Conservation (phyloP, 2,797 vertebrate species). For the Lates japonicus region DNA sequence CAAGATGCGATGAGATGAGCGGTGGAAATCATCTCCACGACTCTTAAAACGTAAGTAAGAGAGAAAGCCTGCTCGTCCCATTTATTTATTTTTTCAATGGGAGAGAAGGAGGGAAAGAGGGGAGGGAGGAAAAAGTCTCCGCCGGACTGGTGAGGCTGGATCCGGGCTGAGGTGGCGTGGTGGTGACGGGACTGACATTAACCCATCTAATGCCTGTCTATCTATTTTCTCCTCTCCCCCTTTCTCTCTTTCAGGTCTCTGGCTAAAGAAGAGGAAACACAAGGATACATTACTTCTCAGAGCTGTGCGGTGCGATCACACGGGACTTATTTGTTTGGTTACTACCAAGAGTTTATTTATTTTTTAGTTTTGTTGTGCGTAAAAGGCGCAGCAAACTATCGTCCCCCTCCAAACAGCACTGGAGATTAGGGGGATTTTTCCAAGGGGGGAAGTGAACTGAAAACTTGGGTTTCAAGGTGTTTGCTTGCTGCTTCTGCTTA, state of each 20-base stretch:
- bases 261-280: conserved; percentile 61
- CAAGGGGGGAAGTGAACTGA: conserved; percentile 87
- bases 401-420: conserved; percentile 64
- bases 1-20: conserved; percentile 78
- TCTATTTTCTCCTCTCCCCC: conserved; percentile 59
- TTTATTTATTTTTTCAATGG: conserved; percentile 53
- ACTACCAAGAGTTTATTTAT: conserved; percentile 72
- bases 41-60: conserved; percentile 79
- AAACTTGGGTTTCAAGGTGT: conserved; percentile 81
- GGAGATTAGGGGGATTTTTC: conserved; percentile 63
- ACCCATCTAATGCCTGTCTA: conserved; percentile 90
- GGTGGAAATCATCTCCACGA: conserved; percentile 72
- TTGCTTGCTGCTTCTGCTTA: conserved; percentile 48
- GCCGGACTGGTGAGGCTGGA: conserved; percentile 89
- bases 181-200: conserved; percentile 92
- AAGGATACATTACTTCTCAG: conserved; percentile 76
- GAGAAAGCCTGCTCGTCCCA: conserved; percentile 40
- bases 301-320: conserved; percentile 72
- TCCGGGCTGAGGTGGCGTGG: conserved; percentile 91
- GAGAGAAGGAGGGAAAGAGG: conserved; percentile 76
- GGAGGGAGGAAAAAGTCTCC: conserved; percentile 87
- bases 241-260: conserved; percentile 74
- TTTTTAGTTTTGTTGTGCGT: conserved; percentile 75
- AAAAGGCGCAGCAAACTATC: conserved; percentile 75
- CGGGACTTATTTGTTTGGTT: conserved; percentile 82